A percentile compares a stretch with the other conserved stretches of the same genome.
phyloP scores from a whole-genome alignment of 2,113 vertebrate genomes.

The Arothron firmamentum region DNA sequence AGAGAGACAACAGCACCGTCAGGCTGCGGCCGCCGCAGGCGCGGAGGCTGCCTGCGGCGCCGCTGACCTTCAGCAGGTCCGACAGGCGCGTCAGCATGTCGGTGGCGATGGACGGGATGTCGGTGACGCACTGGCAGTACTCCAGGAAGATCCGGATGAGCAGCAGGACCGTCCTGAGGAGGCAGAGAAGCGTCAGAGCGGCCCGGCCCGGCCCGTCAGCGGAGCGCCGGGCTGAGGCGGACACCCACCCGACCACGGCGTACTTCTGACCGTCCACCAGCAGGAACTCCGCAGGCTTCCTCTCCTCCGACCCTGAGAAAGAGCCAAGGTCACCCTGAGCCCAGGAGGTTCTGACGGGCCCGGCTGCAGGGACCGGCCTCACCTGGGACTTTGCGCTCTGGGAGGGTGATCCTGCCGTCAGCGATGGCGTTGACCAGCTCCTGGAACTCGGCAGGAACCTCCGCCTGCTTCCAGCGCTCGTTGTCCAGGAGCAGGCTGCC shows the following conservation, averaged over 20 bases:
- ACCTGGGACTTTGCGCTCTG: constrained; percentile 86
- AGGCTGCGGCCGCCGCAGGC: too few species aligned
- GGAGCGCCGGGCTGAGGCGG: constrained; percentile 17
- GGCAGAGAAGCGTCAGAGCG: background rate
- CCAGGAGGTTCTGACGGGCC: too few species aligned
- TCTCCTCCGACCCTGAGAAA: constrained; percentile 79
- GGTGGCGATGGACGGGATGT: constrained; percentile 93
- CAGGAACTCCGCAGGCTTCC: constrained; percentile 87
- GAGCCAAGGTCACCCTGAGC: too few species aligned
- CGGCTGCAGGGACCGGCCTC: background rate
- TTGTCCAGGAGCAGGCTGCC: constrained; percentile 91
- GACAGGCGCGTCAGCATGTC: constrained; percentile 95
- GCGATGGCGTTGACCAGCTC: constrained; percentile 91
- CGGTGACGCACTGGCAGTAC: constrained; percentile 97
- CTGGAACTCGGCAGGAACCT: constrained; percentile 96
- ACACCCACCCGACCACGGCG: constrained; percentile 89
- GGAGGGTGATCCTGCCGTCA: constrained; percentile 86
- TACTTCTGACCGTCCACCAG: constrained; percentile 88
- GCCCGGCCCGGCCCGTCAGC: too few species aligned
- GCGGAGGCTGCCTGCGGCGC: background rate
- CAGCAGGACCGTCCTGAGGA: constrained; percentile 88
- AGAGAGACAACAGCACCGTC: background rate
- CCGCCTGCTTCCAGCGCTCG: constrained; percentile 97
- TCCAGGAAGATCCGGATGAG: constrained; percentile 97
- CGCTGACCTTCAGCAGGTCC: constrained; percentile 89